Evolutionary conservation across 2,113 vertebrate genomes (phyloP).

Genomic region (Ailurus styani): DNA sequence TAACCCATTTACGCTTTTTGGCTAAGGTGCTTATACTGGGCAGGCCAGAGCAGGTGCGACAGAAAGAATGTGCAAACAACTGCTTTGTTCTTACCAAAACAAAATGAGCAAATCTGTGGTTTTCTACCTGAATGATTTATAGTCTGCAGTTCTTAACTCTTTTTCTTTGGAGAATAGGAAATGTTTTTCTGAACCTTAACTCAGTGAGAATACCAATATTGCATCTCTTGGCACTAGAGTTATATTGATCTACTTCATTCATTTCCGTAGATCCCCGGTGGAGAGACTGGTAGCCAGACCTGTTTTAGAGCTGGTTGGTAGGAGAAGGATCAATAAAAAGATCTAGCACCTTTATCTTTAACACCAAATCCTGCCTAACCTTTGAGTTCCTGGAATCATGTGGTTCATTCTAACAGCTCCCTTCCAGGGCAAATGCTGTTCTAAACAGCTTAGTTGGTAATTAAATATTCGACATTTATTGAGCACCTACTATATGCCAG

Average conservation of each 20-base stretch:
- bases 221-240: neutral
- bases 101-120: slow-evolving; percentile 21
- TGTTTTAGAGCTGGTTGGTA: neutral
- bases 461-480: neutral
- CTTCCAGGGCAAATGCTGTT: neutral
- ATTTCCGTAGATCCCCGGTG: neutral
- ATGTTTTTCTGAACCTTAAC: slow-evolving; percentile 33
- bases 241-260: neutral
- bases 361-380: neutral
- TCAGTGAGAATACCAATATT: neutral
- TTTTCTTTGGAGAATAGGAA: neutral
- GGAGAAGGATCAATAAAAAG: neutral
- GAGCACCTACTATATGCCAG: neutral
- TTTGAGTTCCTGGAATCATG: neutral
- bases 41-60: slow-evolving; percentile 55
- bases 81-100: slow-evolving; percentile 53
- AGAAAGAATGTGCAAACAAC: slow-evolving; percentile 41
- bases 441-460: neutral
- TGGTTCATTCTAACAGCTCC: neutral
- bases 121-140: slow-evolving; percentile 60
- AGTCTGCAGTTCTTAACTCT: slow-evolving; percentile 28
- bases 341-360: slow-evolving; percentile 21
- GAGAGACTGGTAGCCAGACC: neutral
- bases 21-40: slow-evolving; percentile 30
- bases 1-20: slow-evolving; percentile 39